A percentile compares a stretch with the other conserved stretches of the same genome.
phyloP scores from a whole-genome alignment of 2,888 invertebrate genomes.

The Heliconius cydno region DNA sequence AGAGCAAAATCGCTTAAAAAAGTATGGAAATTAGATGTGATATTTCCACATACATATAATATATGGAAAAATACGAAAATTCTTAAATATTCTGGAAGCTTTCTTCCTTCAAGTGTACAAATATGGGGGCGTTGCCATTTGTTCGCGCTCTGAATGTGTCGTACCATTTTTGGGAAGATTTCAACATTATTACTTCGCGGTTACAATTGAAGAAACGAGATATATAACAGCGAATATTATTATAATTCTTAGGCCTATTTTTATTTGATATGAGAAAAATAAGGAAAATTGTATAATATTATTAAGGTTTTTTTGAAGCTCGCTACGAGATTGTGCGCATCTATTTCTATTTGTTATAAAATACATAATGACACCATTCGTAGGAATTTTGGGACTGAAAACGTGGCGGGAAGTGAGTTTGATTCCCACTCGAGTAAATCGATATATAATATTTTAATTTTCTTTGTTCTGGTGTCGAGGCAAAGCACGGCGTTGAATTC shows the following conservation, averaged over 20 bases:
- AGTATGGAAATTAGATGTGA: neutral
- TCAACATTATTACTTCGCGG: constrained; percentile 29
- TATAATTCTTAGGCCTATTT: neutral
- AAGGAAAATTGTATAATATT: neutral
- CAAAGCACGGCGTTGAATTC: too few species aligned
- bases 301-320: neutral
- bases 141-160: constrained; percentile 28
- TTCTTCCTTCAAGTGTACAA: constrained; percentile 22
- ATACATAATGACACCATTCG: too few species aligned
- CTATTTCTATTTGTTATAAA: neutral
- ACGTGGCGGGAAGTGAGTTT: too few species aligned
- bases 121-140: constrained; percentile 31
- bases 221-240: neutral
- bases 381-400: too few species aligned
- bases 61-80: constrained; percentile 2
- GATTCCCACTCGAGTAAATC: too few species aligned
- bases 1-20: neutral
- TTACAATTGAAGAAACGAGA: constrained; percentile 29
- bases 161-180: constrained; percentile 32
- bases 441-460: too few species aligned
- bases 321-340: neutral
- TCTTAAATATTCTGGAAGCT: constrained; percentile 22
- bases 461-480: too few species aligned
- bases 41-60: neutral
- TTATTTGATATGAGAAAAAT: neutral